phyloP scores from a whole-genome alignment of 2,113 vertebrate species.

The Calcarius ornatus region DNA sequence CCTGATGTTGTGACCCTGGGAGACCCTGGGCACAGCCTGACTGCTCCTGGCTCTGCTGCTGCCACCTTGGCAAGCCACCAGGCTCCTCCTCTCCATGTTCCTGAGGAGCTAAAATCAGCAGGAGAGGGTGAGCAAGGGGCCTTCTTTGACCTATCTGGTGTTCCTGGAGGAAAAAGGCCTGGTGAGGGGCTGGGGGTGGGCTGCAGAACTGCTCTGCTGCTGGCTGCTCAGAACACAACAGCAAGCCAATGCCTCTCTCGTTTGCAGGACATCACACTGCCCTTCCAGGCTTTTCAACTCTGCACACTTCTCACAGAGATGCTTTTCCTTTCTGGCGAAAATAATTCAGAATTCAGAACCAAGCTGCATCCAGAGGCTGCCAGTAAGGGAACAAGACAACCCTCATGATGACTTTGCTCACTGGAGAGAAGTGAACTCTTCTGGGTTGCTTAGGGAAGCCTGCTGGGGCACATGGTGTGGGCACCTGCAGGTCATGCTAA shows the following conservation, averaged over 20 bases:
- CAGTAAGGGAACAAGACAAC: neutral
- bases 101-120: neutral
- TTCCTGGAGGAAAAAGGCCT: neutral
- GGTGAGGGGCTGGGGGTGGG: fast-evolving
- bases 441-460: neutral
- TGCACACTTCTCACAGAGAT: neutral
- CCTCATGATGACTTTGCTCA: neutral
- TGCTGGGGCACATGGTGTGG: neutral
- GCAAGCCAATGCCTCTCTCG: fast-evolving
- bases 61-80: neutral
- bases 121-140: neutral
- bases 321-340: neutral
- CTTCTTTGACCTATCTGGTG: neutral
- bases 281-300: neutral
- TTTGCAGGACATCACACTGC: fast-evolving
- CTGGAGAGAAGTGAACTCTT: neutral
- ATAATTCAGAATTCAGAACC: neutral
- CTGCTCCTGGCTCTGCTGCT: neutral
- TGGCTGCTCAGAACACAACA: fast-evolving
- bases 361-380: fast-evolving
- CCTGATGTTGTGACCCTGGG: fast-evolving
- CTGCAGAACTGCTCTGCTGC: neutral
- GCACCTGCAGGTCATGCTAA: neutral
- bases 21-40: neutral
- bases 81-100: neutral